Percentiles rank a stretch among this genome's conserved stretches.
Evolutionary conservation across 2,797 vertebrate species (phyloP).

Genomic region (Rachycentron canadum): DNA sequence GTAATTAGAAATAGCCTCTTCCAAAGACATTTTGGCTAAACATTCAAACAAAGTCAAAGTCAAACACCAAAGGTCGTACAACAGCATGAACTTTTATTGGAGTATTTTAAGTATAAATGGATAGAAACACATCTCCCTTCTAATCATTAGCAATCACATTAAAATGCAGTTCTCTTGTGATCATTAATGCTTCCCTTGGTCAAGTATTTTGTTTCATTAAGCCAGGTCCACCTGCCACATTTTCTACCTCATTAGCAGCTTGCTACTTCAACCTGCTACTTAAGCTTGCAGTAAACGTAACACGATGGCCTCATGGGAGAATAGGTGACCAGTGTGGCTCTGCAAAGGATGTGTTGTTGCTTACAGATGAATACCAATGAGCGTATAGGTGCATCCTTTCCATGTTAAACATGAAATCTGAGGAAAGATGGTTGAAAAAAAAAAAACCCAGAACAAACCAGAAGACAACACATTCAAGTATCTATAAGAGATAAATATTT

Average conservation of each 20-base stretch:
- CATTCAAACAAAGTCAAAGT: neutral
- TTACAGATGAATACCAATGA: slow-evolving; percentile 61
- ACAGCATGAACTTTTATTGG: neutral
- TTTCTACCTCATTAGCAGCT: slow-evolving; percentile 70
- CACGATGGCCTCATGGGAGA: slow-evolving; percentile 61
- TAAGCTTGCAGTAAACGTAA: slow-evolving; percentile 54
- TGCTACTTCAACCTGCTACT: slow-evolving; percentile 55
- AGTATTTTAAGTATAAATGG: neutral
- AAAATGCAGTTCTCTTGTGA: slow-evolving; percentile 24
- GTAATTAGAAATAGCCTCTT: neutral
- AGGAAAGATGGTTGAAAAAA: neutral
- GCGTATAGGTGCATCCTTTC: slow-evolving; percentile 17
- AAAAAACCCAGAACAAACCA: neutral
- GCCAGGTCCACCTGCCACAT: slow-evolving; percentile 52
- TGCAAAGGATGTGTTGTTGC: slow-evolving; percentile 46
- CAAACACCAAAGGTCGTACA: neutral
- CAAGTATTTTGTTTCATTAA: slow-evolving; percentile 60
- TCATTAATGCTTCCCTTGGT: slow-evolving; percentile 31
- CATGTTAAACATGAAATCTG: slow-evolving; percentile 30
- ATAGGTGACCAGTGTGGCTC: slow-evolving; percentile 50
- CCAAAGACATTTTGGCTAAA: neutral
- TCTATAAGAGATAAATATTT: slow-evolving; percentile 15
- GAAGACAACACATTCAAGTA: neutral
- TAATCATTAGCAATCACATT: slow-evolving; percentile 28
- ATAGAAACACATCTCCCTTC: neutral